A percentile compares a stretch with the other conserved stretches of the same genome.
phyloP scores from a whole-genome alignment of 2,888 invertebrate species.

The Ophion ellenae region DNA sequence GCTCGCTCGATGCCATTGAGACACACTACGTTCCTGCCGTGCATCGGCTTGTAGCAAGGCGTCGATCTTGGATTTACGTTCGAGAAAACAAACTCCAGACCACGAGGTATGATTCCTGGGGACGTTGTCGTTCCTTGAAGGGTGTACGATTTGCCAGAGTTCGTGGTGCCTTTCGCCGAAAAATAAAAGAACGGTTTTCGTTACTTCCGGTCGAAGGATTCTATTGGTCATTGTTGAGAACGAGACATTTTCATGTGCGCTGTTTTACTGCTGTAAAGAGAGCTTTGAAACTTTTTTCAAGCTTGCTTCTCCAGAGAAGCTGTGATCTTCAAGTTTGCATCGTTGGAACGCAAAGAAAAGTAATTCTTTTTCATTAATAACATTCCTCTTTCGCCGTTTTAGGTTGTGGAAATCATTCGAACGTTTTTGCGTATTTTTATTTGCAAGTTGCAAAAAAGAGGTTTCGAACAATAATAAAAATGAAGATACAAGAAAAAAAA shows the following conservation, averaged over 20 bases:
- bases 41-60: slow-evolving; percentile 77
- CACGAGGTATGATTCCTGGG: slow-evolving; percentile 89
- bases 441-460: no score
- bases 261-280: background rate
- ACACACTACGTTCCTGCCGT: slow-evolving; percentile 75
- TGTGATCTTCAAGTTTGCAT: no score
- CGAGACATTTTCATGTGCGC: no score
- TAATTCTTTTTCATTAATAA: no score
- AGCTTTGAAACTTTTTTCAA: background rate
- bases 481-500: no score
- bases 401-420: no score
- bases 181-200: slow-evolving; percentile 2
- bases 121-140: slow-evolving; percentile 88
- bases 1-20: slow-evolving; percentile 73
- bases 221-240: no score
- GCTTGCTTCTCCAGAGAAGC: no score
- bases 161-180: slow-evolving; percentile 88
- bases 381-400: no score
- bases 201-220: background rate
- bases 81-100: slow-evolving; percentile 87
- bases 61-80: slow-evolving; percentile 73
- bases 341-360: no score
- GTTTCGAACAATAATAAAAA: no score
- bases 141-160: slow-evolving; percentile 95
- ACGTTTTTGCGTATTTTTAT: no score